These are phyloP conservation scores for Centropristis striata DNA, from an alignment of 2,113 vertebrate genomes.

Conservation along the genomic window DNA sequence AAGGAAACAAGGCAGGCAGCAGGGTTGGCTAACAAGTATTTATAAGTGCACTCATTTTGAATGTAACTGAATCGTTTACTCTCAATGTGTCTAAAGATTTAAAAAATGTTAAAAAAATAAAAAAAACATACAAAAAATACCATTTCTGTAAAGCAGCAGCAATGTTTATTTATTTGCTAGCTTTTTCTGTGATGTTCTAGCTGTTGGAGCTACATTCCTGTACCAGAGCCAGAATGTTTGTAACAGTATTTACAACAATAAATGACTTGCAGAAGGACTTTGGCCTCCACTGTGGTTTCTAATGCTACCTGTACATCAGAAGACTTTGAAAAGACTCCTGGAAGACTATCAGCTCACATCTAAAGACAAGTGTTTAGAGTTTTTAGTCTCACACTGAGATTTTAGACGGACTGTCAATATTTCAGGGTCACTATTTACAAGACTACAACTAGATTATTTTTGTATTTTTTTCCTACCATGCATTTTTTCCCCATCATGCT, in stretches of 20 bases:
- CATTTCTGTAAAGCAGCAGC: conserved; percentile 81
- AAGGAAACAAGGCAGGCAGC: conserved; percentile 27
- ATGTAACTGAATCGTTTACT: conserved; percentile 89
- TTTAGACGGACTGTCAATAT: no score
- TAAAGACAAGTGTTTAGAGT: no score
- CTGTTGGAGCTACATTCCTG: conserved; percentile 88
- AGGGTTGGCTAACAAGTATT: conserved; percentile 78
- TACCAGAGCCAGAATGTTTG: conserved; percentile 91
- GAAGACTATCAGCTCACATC: no score
- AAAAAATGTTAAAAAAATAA: conserved; percentile 31
- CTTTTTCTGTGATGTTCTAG: conserved; percentile 89
- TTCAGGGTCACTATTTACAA: no score
- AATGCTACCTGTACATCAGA: not conserved
- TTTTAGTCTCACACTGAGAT: no score
- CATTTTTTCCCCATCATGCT: no score
- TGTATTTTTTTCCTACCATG: no score
- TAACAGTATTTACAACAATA: conserved; percentile 92
- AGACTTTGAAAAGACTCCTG: no score
- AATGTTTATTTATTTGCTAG: conserved; percentile 85
- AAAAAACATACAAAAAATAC: conserved; percentile 50
- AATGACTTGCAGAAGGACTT: conserved; percentile 82
- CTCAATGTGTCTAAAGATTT: conserved; percentile 74
- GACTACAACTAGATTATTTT: no score
- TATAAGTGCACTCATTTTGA: conserved; percentile 90
- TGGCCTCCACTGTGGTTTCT: not conserved